A percentile compares a stretch with the other conserved stretches of the same genome.
These are phyloP conservation scores for Galemys pyrenaicus DNA, from an alignment of 2,113 vertebrate species.

Conservation along the genomic window DNA sequence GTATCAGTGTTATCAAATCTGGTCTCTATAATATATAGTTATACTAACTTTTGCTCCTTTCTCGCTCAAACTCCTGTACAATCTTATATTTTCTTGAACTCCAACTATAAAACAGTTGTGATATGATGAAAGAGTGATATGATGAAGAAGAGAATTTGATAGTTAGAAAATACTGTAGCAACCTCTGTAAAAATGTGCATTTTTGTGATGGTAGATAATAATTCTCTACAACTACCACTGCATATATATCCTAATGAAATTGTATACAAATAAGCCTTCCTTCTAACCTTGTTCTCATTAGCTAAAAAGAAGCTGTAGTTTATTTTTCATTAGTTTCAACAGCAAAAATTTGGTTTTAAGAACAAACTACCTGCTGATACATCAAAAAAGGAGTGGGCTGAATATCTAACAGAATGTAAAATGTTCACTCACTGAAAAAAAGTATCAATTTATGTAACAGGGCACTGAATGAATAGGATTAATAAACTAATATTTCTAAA, in stretches of 20 bases:
- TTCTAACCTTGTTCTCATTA: slow-evolving; percentile 83
- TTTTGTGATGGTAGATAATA: slow-evolving; percentile 67
- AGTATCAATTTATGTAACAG: slow-evolving; percentile 34
- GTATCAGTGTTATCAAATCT: background rate
- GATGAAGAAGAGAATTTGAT: background rate
- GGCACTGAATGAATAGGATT: background rate
- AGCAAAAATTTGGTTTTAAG: slow-evolving; percentile 72
- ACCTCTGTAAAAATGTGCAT: background rate
- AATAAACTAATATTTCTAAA: slow-evolving; percentile 36
- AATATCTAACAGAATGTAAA: slow-evolving; percentile 74
- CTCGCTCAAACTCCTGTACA: background rate
- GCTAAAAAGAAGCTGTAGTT: slow-evolving; percentile 78
- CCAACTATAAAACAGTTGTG: background rate
- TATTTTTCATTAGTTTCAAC: slow-evolving; percentile 80
- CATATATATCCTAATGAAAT: slow-evolving; percentile 62
- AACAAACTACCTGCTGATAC: slow-evolving; percentile 81
- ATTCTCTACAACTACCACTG: slow-evolving; percentile 52
- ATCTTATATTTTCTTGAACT: background rate
- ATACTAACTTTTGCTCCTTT: background rate
- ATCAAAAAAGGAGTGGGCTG: slow-evolving; percentile 74
- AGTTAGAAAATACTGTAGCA: background rate
- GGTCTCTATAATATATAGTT: background rate
- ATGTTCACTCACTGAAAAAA: slow-evolving; percentile 65
- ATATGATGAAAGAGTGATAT: background rate
- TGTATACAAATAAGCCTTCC: slow-evolving; percentile 69